A percentile compares a stretch with the other conserved stretches of the same genome.
Conservation (phyloP, 2,113 vertebrate species). For the Sceloporus tristichus region DNA sequence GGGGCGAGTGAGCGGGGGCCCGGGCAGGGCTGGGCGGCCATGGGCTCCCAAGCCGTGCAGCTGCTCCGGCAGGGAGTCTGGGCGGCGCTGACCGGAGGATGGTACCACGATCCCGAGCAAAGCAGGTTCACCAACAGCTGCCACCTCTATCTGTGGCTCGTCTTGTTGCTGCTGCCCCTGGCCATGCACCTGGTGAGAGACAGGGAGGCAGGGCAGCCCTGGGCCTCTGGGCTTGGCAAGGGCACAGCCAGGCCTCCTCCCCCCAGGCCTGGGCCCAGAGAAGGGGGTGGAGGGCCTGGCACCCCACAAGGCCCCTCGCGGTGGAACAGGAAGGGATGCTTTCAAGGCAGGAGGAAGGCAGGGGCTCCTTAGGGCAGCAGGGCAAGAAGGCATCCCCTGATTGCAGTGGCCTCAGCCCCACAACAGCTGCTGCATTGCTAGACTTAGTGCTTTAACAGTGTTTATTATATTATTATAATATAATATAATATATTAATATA, state of each 20-base stretch:
- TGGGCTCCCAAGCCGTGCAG: conserved; percentile 91
- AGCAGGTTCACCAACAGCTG: conserved; percentile 96
- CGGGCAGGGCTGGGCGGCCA: conserved; percentile 49
- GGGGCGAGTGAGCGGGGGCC: neutral
- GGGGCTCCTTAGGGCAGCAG: neutral
- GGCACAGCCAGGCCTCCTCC: neutral
- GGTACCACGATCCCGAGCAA: conserved; percentile 97
- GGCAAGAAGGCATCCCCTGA: too few relatives aligned
- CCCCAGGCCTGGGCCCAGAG: neutral
- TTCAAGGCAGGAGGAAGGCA: too few relatives aligned
- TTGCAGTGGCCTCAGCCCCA: too few relatives aligned
- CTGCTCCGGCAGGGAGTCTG: conserved; percentile 94
- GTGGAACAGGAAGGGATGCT: too few relatives aligned
- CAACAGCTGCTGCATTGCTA: too few relatives aligned
- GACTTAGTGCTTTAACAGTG: too few relatives aligned
- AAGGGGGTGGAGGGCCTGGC: neutral
- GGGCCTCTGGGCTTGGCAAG: neutral
- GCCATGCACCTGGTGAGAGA: conserved; percentile 93
- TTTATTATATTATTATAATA: too few relatives aligned
- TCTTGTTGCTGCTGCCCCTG: conserved; percentile 91
- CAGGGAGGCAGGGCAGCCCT: neutral
- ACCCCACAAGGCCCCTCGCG: too few relatives aligned
- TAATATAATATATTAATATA: too few relatives aligned
- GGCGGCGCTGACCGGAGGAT: conserved; percentile 95
- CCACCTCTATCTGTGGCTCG: conserved; percentile 96